Conservation (phyloP, 2,797 vertebrate species). For the Sebastolobus alascanus region DNA sequence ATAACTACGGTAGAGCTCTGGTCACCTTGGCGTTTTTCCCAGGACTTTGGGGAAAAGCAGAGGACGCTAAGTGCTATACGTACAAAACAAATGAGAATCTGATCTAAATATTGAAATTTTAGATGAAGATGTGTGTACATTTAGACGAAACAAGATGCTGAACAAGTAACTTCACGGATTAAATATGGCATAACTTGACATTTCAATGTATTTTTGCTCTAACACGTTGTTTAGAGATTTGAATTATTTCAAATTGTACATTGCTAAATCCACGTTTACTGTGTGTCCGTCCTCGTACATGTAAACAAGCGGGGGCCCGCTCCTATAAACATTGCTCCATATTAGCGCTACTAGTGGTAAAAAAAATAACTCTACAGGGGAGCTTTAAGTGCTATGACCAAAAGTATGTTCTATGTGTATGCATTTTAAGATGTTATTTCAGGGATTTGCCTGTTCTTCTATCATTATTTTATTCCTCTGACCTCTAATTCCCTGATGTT, state of each 20-base stretch:
- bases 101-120: not conserved
- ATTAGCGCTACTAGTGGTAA: not conserved
- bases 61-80: not conserved
- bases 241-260: not conserved
- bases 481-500: not conserved
- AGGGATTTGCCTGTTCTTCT: not conserved
- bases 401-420: not conserved
- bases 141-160: not conserved
- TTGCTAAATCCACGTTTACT: not conserved
- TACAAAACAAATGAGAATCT: not conserved
- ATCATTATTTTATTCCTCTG: not conserved
- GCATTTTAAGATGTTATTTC: not conserved
- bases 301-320: not conserved
- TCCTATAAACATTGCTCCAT: not conserved
- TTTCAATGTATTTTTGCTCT: not conserved
- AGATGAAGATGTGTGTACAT: not conserved
- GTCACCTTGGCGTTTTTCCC: not conserved
- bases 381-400: not conserved
- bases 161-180: not conserved
- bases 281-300: not conserved
- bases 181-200: not conserved
- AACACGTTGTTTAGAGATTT: not conserved
- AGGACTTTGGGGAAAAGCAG: fast-evolving
- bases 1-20: not conserved
- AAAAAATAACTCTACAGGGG: not conserved